Evolutionary conservation across 2,888 invertebrate species (phyloP), one percentile per base, ranked within the genome.

Genomic region (Syrphus vitripennis): DNA sequence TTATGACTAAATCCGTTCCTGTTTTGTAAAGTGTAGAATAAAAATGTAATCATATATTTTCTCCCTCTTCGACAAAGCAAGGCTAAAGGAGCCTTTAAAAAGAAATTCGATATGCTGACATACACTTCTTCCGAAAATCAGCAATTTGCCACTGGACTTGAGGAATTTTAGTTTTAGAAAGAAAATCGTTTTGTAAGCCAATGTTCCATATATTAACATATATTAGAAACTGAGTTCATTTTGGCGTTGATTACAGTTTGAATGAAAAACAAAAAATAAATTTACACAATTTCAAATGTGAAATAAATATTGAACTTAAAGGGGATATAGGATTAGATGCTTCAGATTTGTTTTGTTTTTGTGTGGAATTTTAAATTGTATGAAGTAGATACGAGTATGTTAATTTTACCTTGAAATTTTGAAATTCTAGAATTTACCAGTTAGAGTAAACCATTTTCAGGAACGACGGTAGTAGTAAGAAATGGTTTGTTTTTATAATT

Each of bases 51-150:
- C 4, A 31, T 10, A 0, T 3, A 45, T 67, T 31, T 65, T 31
- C 9, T 59, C 34, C 14, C 7, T 63, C 42, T 14, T 12, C 40
- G 29, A 5, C 63, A 12, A 9, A 53, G 29, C 3, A 14, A 34
- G 59, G 48, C 1, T 7, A 26, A 34, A 12, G 59, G 21, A n/a
- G 37, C 16, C 29, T 40, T 40, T 50, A 16, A 3, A 34, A 34
- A 55, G 65, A 53, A 26, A 76, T 67, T 67, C 45, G 34, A 75
- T 65, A 65, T n/a, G 26, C 24, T 57, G 21, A 57, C 75, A 31
- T 9, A 26, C 21, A 34, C 31, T 34, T 34, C 26, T 24, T 10
- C 5, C 55, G 14, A 24, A 24, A 45, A 50, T 16, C 26, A 61
- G 12, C n/a, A 67, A 55, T 57, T 55, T 34, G 2, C 9, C 34